Evolutionary conservation across 1,140 invertebrate genomes (phyloP), one percentile per base, ranked within the genome.

Genomic region (Zaprionus taronus): DNA sequence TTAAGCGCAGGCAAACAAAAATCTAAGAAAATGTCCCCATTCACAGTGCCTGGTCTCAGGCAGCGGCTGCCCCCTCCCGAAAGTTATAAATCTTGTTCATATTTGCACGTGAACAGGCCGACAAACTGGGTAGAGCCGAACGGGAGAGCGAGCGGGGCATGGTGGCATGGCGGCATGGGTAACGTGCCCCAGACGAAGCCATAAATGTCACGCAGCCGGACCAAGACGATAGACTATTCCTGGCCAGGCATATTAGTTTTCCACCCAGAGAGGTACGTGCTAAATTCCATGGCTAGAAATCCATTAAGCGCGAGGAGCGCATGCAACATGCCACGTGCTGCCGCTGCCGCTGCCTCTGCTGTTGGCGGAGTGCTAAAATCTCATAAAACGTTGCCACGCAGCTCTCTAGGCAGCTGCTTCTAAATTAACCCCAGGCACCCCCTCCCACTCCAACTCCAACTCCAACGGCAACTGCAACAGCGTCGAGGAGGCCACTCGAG

Each of bases 61-160:
- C 47, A 1, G 14, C 9, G 36, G 22, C 9, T 11, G 9, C 36
- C 62, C 14, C 76, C 71, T 68, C 70, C 85, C 58, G 79, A 87
- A 90, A 73, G 81, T 89, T 85, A 89, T 89, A 90, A 89, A 89
- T 89, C 84, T 89, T 89, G 85, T 90, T 89, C 81, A 87, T 87
- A 87, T 87, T 87, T 87, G 78, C 85, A 90, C 84, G 84, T 84
- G 84, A 87, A 89, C 58, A 60, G 24, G 38, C 71, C 31, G 31
- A 57, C 65, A 62, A 51, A 56, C 17, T 34, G 51, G 49, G 55
- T 38, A 66, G 38, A 65, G 65, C 31, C 71, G 36, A n/a, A 11
- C 5, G 22, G 22, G 22, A 22, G 22, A n/a, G 41, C 31, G 26
- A 14, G 12, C 7, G 22, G 55, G 63, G 26, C 63, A 61, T 41